Percentiles rank a stretch among this genome's conserved stretches.
These are phyloP conservation scores for Araneus ventricosus DNA, from an alignment of 1,140 invertebrate species.

Conservation along the genomic window DNA sequence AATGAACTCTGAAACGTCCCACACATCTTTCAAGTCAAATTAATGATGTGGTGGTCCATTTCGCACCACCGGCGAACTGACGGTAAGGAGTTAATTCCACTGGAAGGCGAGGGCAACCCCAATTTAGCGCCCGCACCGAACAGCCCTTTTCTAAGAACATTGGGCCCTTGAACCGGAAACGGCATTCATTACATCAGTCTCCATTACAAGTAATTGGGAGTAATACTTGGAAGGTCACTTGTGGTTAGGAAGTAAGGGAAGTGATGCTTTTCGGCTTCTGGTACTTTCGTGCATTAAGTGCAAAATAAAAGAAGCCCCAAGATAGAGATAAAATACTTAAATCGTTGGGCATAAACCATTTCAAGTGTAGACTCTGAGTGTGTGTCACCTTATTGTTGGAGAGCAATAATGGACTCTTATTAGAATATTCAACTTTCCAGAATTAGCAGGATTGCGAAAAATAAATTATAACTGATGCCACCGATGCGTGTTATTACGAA, in stretches of 20 bases:
- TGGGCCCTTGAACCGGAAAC: conserved; percentile 53
- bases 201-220: conserved; percentile 62
- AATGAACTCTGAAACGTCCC: neutral
- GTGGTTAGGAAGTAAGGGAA: conserved; percentile 33
- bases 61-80: neutral
- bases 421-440: neutral
- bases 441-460: neutral
- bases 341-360: neutral
- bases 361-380: neutral
- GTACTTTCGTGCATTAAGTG: conserved; percentile 7
- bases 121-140: conserved; percentile 20
- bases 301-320: neutral
- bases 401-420: neutral
- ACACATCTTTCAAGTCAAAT: conserved; percentile 21
- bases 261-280: neutral
- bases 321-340: neutral
- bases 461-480: neutral
- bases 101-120: conserved; percentile 50
- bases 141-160: conserved; percentile 55
- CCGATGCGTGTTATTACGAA: neutral
- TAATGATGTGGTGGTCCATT: conserved; percentile 39
- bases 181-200: conserved; percentile 59
- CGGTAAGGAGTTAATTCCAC: conserved; percentile 39
- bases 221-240: conserved; percentile 44
- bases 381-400: neutral